A percentile compares a stretch with the other conserved stretches of the same genome.
These are phyloP conservation scores for Drosophila ercepeae DNA, from an alignment of 1,140 invertebrate species.

Conservation along the genomic window DNA sequence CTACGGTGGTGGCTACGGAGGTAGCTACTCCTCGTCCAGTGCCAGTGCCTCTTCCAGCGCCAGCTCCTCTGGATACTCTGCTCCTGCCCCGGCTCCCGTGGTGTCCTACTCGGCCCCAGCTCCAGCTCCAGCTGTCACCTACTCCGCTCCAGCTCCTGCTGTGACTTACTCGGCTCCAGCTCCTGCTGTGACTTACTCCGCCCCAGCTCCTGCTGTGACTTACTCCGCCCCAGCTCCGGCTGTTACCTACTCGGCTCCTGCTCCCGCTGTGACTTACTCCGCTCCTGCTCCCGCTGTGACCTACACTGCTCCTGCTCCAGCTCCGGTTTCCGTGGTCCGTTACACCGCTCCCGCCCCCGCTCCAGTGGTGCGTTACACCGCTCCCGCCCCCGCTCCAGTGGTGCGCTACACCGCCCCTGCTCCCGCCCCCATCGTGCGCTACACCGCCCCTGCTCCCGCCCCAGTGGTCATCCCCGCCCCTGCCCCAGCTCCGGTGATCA, in stretches of 20 bases:
- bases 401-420: slow-evolving; percentile 32
- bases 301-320: slow-evolving; percentile 18
- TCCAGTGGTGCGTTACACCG: slow-evolving; percentile 31
- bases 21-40: slow-evolving; percentile 28
- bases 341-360: slow-evolving; percentile 33
- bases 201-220: slow-evolving; percentile 32
- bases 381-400: slow-evolving; percentile 26
- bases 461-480: slow-evolving; percentile 22
- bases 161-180: slow-evolving; percentile 20
- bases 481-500: slow-evolving; percentile 13
- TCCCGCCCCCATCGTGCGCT: slow-evolving; percentile 21
- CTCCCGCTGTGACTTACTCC: slow-evolving; percentile 27
- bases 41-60: slow-evolving; percentile 32
- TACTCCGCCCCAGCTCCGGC: slow-evolving; percentile 41
- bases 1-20: slow-evolving; percentile 24
- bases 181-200: slow-evolving; percentile 19
- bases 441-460: slow-evolving; percentile 30
- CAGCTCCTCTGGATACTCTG: slow-evolving; percentile 24
- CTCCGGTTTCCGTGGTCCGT: slow-evolving; percentile 16
- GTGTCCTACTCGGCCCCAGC: slow-evolving; percentile 23
- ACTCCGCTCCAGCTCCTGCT: slow-evolving; percentile 39
- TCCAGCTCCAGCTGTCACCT: slow-evolving; percentile 33
- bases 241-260: slow-evolving; percentile 5
- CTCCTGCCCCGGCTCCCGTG: slow-evolving; percentile 32
- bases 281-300: slow-evolving; percentile 26